A percentile compares a stretch with the other conserved stretches of the same genome.
Conservation (phyloP, 2,797 vertebrate genomes). For the Poecile montanus region DNA sequence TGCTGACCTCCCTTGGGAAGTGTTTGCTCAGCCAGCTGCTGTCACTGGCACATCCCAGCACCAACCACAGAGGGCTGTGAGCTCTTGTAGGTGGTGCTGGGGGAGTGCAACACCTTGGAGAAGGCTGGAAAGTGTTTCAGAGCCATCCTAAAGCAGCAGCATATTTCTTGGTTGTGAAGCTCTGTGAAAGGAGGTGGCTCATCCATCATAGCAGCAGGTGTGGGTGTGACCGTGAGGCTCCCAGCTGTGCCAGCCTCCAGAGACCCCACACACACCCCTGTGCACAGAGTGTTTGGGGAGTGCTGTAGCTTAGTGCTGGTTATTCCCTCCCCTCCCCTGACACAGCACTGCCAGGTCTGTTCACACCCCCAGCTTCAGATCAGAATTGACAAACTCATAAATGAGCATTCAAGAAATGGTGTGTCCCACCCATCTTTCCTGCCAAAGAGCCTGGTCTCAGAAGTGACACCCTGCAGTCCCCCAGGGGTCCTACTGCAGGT, state of each 20-base stretch:
- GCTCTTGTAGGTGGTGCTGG: neutral
- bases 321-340: neutral
- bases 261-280: neutral
- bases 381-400: neutral
- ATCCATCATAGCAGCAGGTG: neutral
- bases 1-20: neutral
- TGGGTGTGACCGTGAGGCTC: neutral
- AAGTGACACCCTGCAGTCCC: neutral
- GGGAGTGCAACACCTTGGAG: neutral
- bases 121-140: neutral
- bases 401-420: neutral
- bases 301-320: neutral
- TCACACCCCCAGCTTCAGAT: neutral
- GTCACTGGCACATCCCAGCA: neutral
- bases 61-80: neutral
- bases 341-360: neutral
- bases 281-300: neutral
- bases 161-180: neutral
- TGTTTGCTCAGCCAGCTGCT: neutral
- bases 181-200: neutral
- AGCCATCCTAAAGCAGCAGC: neutral
- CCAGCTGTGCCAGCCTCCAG: neutral
- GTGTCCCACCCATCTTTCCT: accelerated
- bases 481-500: neutral
- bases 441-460: neutral